These are phyloP conservation scores for Seriola aureovittata DNA, from an alignment of 2,113 vertebrate species.

Conservation along the genomic window DNA sequence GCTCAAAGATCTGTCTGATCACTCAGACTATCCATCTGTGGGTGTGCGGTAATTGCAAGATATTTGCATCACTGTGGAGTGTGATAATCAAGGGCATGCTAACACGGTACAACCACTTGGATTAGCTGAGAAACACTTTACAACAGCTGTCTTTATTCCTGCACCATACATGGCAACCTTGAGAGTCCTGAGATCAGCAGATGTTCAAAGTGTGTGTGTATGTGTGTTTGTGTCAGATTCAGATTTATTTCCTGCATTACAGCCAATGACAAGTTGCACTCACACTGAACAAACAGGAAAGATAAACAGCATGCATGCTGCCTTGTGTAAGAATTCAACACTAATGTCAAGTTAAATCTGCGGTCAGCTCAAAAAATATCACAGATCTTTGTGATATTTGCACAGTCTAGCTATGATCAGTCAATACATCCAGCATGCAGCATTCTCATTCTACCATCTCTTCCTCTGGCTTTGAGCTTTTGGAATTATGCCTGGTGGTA, in stretches of 20 bases:
- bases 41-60: constrained; percentile 61
- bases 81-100: constrained; percentile 53
- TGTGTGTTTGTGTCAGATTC: background rate
- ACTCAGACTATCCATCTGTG: constrained; percentile 39
- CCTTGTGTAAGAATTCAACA: background rate
- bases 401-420: constrained; percentile 6
- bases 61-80: constrained; percentile 30
- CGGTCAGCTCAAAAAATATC: constrained; percentile 11
- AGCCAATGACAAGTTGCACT: background rate
- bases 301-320: background rate
- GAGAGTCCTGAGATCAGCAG: constrained; percentile 18
- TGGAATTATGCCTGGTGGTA: constrained; percentile 45
- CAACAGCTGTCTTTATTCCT: constrained; percentile 43
- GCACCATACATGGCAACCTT: constrained; percentile 40
- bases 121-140: constrained; percentile 29
- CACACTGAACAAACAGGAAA: background rate
- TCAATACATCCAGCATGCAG: background rate
- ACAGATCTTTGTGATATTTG: constrained; percentile 26
- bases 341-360: constrained; percentile 4
- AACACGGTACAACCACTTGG: constrained; percentile 18
- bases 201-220: background rate
- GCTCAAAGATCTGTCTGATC: constrained; percentile 50
- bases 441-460: constrained; percentile 25
- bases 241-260: background rate
- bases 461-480: constrained; percentile 25